Conservation (phyloP, 2,888 invertebrate species). For the Aspidiotus rigidus region DNA sequence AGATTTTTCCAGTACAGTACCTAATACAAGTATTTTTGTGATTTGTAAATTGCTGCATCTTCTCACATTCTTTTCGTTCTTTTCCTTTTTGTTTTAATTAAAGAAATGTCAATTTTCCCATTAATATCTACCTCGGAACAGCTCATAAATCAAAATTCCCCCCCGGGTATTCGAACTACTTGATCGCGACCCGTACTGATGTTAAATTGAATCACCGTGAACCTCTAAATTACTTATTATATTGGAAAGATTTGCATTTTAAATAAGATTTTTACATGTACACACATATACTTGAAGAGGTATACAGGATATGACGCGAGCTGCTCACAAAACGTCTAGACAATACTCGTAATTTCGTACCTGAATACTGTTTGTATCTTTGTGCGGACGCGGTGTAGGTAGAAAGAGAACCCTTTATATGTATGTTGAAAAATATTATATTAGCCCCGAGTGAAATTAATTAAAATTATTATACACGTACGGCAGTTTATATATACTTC, state of each 20-base stretch:
- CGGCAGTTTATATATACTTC: too few species aligned
- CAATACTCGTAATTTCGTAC: constrained; percentile 14
- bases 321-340: constrained; percentile 17
- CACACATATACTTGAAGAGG: constrained; percentile 23
- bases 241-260: constrained; percentile 32
- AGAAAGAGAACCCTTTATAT: constrained; percentile 5
- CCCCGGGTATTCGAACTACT: constrained; percentile 27
- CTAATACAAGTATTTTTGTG: background rate
- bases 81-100: constrained; percentile 20
- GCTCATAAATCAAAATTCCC: constrained; percentile 21
- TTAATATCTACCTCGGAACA: constrained; percentile 20
- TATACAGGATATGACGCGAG: background rate
- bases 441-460: constrained; percentile 29
- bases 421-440: constrained; percentile 13
- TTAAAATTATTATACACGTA: constrained; percentile 25
- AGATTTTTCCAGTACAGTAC: constrained; percentile 2
- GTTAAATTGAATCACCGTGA: constrained; percentile 30
- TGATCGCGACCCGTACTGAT: constrained; percentile 18
- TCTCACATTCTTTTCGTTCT: background rate
- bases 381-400: constrained; percentile 14
- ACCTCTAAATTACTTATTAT: constrained; percentile 27
- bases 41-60: background rate
- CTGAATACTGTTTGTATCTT: too few species aligned
- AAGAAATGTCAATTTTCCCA: constrained; percentile 29
- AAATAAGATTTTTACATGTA: constrained; percentile 30